These are phyloP conservation scores for Lycopodina hypogea DNA, from an alignment of 37 sponge, comb jelly and placozoan genomes.

Conservation along the genomic window DNA sequence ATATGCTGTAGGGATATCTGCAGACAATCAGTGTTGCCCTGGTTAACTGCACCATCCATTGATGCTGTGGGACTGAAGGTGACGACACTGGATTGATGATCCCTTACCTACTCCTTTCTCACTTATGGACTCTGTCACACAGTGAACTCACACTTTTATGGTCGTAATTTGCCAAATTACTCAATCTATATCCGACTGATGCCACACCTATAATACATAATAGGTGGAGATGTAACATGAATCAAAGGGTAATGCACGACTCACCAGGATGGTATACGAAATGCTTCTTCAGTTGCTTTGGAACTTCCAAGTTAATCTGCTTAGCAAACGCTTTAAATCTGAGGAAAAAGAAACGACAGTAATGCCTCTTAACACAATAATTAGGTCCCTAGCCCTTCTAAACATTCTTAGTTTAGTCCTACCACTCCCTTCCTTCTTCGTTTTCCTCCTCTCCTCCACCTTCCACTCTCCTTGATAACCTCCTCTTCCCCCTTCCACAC, in stretches of 20 bases:
- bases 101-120: no score
- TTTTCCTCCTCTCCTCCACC: no score
- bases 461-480: background rate
- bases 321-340: conserved; percentile 49
- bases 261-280: conserved; percentile 51
- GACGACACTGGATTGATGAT: no score
- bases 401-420: no score
- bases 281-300: conserved; percentile 18
- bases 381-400: background rate
- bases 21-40: no score
- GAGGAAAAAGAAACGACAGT: background rate
- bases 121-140: no score
- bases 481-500: conserved; percentile 7
- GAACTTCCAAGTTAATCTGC: conserved; percentile 16
- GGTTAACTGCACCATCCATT: no score
- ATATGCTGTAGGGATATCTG: no score
- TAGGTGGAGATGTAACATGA: background rate
- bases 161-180: background rate
- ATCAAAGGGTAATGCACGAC: background rate
- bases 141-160: no score
- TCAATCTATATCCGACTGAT: conserved; percentile 16
- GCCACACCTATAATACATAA: conserved; percentile 29
- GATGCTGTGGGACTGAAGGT: no score
- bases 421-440: no score
- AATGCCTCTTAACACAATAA: background rate